Percentiles rank a stretch among this genome's conserved stretches.
Evolutionary conservation across 2,113 vertebrate species (phyloP).

Genomic region (Cyphomyrus discorhynchus): DNA sequence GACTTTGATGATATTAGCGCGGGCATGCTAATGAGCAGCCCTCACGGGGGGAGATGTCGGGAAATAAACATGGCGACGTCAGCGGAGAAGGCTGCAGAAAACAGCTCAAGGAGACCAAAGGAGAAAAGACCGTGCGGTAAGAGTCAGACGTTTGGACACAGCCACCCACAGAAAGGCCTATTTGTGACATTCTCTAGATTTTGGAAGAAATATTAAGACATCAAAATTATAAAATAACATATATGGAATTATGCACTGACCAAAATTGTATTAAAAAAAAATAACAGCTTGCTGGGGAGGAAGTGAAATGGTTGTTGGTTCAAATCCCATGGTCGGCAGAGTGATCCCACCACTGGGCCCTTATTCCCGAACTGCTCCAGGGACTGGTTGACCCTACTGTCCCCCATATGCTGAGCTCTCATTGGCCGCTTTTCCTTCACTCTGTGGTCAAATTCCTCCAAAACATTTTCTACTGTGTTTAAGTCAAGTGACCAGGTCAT

Average conservation of each 20-base stretch:
- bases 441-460: not conserved
- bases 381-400: not conserved
- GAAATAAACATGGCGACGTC: not conserved
- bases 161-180: not conserved
- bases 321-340: not conserved
- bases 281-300: not conserved
- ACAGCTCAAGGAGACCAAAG: not conserved
- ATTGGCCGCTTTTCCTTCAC: not conserved
- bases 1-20: not conserved
- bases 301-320: not conserved
- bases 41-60: not conserved
- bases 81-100: not conserved
- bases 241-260: not conserved
- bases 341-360: not conserved
- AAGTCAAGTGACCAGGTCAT: not conserved
- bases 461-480: not conserved
- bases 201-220: not conserved
- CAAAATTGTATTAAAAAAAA: not conserved
- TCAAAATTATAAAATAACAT: not conserved
- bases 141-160: not conserved
- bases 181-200: not conserved
- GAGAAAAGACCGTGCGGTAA: not conserved
- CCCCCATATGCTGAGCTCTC: not conserved
- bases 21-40: not conserved
- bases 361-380: not conserved